Evolutionary conservation across 1,140 invertebrate genomes (phyloP).

Genomic region (Caenorhabditis elegans): DNA sequence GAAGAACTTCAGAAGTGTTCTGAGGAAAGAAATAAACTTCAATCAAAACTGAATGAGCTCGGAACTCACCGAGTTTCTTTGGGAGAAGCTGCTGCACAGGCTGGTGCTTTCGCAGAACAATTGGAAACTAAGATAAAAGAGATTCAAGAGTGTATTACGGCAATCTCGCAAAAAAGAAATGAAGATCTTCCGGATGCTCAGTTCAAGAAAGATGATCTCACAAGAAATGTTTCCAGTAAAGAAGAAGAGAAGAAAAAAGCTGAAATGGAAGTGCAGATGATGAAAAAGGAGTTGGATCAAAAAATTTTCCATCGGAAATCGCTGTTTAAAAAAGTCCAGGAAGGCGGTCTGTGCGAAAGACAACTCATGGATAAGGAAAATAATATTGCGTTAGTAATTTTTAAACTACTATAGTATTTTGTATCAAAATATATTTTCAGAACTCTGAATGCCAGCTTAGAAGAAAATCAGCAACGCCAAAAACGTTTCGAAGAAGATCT

Average conservation of each 20-base stretch:
- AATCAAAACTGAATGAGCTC: conserved; percentile 6
- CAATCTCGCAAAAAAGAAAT: not conserved
- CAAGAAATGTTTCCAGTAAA: not conserved
- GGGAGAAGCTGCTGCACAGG: conserved; percentile 9
- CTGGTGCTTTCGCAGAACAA: not conserved
- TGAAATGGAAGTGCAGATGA: not conserved
- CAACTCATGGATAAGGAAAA: not conserved
- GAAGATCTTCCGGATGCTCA: not conserved
- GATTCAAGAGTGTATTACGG: not conserved
- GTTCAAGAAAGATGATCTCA: not conserved
- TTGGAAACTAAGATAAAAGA: not conserved
- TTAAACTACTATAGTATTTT: no score
- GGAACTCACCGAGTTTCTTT: not conserved
- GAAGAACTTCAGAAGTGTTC: not conserved
- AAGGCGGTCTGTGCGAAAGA: not conserved
- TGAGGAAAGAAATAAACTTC: conserved; percentile 3
- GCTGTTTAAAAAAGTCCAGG: not conserved
- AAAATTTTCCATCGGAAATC: not conserved
- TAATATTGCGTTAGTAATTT: not conserved
- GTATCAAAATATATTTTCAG: not conserved
- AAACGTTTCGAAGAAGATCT: not conserved
- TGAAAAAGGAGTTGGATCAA: not conserved
- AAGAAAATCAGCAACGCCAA: not conserved
- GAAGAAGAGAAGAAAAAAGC: not conserved
- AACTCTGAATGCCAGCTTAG: not conserved